Evolutionary conservation across 2,113 vertebrate genomes (phyloP), one percentile per base, ranked within the genome.

Genomic region (Cygnus atratus): DNA sequence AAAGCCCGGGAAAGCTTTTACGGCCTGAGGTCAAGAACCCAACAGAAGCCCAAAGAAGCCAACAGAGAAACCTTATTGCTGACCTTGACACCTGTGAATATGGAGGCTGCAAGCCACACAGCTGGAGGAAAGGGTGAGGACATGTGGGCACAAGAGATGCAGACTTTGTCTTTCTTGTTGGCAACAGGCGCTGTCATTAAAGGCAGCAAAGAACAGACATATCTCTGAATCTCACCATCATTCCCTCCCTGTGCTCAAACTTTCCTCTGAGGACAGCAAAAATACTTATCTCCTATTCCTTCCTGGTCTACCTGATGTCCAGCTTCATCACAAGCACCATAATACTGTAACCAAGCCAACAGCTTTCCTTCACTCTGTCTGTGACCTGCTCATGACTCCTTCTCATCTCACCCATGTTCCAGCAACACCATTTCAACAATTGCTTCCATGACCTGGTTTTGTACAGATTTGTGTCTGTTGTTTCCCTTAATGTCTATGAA

Each of bases 11-110:
- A 20, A 66, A 46, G 25, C 9, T 54, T 16, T 26, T 29, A 46
- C 66, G 20, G 4, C 5, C 9, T 1, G 0, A 54, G 20, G 9
- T 15, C 37, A 58, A 35, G 44, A 77, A 13, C 12, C 20, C 5
- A 9, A 52, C 14, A 72, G 35, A 21, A 92, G 5, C 24, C 28
- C 44, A 46, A 46, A 83, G 28, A 66, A 39, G 6, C 6, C 26
- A 82, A 17, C 18, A 54, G 16, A 54, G 59, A 84, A 84, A 31
- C 8, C 5, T 72, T 24, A 41, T 41, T 35, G 13, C 16, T 31
- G 3, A n/a, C 41, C 18, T 75, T 62, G 21, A 22, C 48, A 24
- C 8, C 39, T 63, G 76, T 43, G 25, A 92, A 48, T 16, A 41
- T 8, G 12, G 25, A 50, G 29, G 17, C 17, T 41, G 39, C 29